Conservation (phyloP, 2,113 vertebrate genomes). For the Apus apus region DNA sequence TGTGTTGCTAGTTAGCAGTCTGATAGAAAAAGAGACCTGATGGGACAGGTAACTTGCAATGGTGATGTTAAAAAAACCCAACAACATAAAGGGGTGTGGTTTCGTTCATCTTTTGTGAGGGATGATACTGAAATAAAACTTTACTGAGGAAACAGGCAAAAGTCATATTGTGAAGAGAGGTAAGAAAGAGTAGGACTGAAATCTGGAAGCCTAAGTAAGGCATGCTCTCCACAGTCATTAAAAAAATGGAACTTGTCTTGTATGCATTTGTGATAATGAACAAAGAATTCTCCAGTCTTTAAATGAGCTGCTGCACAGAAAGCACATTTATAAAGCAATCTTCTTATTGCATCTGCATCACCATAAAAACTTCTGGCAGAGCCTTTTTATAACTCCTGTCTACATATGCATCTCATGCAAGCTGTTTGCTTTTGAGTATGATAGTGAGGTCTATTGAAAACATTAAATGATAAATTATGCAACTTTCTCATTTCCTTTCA, state of each 20-base stretch:
- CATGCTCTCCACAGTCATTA: background rate
- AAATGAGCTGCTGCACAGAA: background rate
- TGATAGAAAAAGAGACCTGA: background rate
- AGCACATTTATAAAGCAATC: background rate
- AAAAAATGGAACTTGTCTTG: background rate
- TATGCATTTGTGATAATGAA: background rate
- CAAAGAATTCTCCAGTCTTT: background rate
- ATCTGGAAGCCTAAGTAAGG: background rate
- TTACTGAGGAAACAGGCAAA: background rate
- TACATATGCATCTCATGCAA: slow-evolving; percentile 1
- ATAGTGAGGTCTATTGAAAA: slow-evolving; percentile 15
- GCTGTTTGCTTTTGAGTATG: slow-evolving; percentile 15
- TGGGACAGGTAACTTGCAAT: background rate
- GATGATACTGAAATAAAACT: background rate
- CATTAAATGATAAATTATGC: slow-evolving; percentile 24
- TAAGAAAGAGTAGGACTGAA: background rate
- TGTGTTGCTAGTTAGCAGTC: background rate
- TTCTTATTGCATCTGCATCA: background rate
- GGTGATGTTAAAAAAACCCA: background rate
- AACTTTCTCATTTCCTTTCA: slow-evolving; percentile 20
- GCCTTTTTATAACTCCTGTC: slow-evolving; percentile 12
- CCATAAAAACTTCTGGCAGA: background rate
- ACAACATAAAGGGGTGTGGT: background rate
- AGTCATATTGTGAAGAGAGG: background rate
- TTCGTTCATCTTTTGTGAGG: background rate